Conservation (phyloP, 2,797 vertebrate genomes). For the Centropyge bicolor region DNA sequence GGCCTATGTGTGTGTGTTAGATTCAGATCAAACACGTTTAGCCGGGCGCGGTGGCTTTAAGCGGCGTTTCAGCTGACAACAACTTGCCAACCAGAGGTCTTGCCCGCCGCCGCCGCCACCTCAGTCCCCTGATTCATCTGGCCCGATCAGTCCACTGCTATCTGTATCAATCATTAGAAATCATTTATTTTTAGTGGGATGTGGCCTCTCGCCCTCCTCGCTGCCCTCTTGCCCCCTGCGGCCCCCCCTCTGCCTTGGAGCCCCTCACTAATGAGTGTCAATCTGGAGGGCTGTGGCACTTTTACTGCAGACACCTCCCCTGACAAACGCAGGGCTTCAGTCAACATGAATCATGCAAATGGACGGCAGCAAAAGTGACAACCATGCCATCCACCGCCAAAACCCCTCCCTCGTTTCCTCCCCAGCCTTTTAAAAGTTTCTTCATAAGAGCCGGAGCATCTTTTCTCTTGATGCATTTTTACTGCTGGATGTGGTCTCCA, state of each 20-base stretch:
- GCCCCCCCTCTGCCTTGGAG: slow-evolving; percentile 75
- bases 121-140: slow-evolving; percentile 76
- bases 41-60: slow-evolving; percentile 75
- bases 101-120: slow-evolving; percentile 70
- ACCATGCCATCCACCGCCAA: slow-evolving; percentile 49
- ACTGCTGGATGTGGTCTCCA: not conserved
- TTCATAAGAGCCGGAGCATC: slow-evolving; percentile 1
- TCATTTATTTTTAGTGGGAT: slow-evolving; percentile 89
- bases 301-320: slow-evolving; percentile 87
- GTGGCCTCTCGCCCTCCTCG: slow-evolving; percentile 78
- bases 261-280: slow-evolving; percentile 88
- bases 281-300: slow-evolving; percentile 85
- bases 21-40: slow-evolving; percentile 57
- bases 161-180: slow-evolving; percentile 88
- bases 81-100: slow-evolving; percentile 85
- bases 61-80: slow-evolving; percentile 84
- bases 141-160: slow-evolving; percentile 83
- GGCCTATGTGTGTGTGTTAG: slow-evolving; percentile 33
- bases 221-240: slow-evolving; percentile 73
- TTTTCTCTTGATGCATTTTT: slow-evolving; percentile 3
- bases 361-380: slow-evolving; percentile 80
- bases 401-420: slow-evolving; percentile 56
- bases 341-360: slow-evolving; percentile 85
- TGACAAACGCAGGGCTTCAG: slow-evolving; percentile 88
- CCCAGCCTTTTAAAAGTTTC: slow-evolving; percentile 68